Base-by-base conservation (phyloP, 1,140 invertebrate genomes). In the Heliconius melpomene region DNA sequence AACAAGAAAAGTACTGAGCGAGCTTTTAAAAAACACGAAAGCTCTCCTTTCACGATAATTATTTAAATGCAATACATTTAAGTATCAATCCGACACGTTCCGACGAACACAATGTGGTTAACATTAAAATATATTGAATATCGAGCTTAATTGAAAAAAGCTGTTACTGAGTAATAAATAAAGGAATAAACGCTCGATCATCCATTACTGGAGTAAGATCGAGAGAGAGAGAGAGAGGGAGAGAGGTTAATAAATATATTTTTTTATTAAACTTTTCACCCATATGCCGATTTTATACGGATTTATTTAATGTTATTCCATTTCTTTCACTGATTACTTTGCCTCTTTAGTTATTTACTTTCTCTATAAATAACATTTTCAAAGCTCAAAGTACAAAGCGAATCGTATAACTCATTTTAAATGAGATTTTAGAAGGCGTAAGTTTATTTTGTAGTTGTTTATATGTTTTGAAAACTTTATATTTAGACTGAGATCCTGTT, bases 1-100 rank as follows among this genome's bases (percentile, higher is more conserved):
- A 57, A 57, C 16, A 26, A 11, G 23, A 0, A 66, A 26, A 26
- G 3, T 23, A 26, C 20, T 66, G 23, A 66, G n/a, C 9, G 60
- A 26, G 60, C 23, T 26, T 66, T 66, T 9, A 66, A 66, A 46
- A 66, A 66, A 66, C n/a, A 52, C 2, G 29, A 66, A 66, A 66
- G 23, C 60, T 29, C 60, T 66, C 23, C 54, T 66, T 66, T 26
- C 60, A 66, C 9, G 9, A 66, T 26, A 29, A 66, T 66, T 66
- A 66, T 66, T 66, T 66, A 66, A 66, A 66, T 26, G 60, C 60
- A 66, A 66, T 66, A 66, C 38, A 29, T 76, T 76, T 32, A 76
- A 70, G 66, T 57, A 52, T 76, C 75, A 46, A 76, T 76, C 23
- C 75, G 75, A 71, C 60, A 70, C 54, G 75, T 76, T 71, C 70